Evolutionary conservation across 2,888 invertebrate species (phyloP), one percentile per base, ranked within the genome.

Genomic region (Cerastoderma edule): DNA sequence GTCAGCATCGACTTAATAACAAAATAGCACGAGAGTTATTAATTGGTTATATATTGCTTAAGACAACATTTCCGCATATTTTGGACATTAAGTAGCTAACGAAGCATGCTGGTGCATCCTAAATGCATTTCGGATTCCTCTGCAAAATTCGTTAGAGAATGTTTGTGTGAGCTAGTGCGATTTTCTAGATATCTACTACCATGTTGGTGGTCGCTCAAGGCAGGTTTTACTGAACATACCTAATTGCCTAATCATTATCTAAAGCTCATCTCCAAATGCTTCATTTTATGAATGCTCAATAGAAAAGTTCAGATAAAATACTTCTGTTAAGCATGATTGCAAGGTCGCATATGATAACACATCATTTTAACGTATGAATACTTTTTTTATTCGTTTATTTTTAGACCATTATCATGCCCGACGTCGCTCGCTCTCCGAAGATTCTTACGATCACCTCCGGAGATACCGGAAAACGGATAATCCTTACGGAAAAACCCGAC

Each of bases 401-500:
- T 24, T 39, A 60, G 60, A 60, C 39, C 60, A 39, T 4, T 60
- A 24, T 22, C 8, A 35, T 39, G 60, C 24, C 22, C 28, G 39
- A 8, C 35, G 60, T 1, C 60, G 60, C 8, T 60, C 60, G 16
- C 24, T 39, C 13, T 60, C 60, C 22, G 39, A 60, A 22, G 60
- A 60, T 24, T 60, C 60, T 6, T 60, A 60, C 13, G 60, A 60
- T 39, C 60, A 60, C 24, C 35, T 60, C 10, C 39, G 60, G 30
- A 13, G 60, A 35, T 24, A 27, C n/a, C 60, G 24, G 27, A 19
- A 32, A 28, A 39, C 60, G 2, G 60, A 32, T 8, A 39, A 60
- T 35, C 39, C 22, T 24, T 22, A 24, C 28, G 22, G 60, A 32
- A 32, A 28, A 57, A 35, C 60, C 5, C 60, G 39, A n/a, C 60